A percentile compares a stretch with the other conserved stretches of the same genome.
Evolutionary conservation across 2,888 invertebrate species (phyloP).

Genomic region (Andrena bucephala): DNA sequence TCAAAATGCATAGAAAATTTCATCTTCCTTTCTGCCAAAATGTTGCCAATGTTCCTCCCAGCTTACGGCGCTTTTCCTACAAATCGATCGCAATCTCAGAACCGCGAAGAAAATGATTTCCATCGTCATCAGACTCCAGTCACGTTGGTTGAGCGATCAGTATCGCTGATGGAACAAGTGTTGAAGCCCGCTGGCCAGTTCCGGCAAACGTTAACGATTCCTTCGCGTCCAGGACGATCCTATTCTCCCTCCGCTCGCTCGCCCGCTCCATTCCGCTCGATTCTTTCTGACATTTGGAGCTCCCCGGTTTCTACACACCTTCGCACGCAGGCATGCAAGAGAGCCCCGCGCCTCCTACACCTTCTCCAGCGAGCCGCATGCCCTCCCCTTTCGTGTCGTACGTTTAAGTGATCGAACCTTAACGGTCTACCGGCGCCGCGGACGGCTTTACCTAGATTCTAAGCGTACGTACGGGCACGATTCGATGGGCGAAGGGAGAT

Average conservation of each 20-base stretch:
- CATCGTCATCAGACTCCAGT: no score
- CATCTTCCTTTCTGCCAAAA: no score
- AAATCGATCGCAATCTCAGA: no score
- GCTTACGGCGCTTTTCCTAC: no score
- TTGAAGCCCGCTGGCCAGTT: not conserved
- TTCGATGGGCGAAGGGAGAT: constrained; percentile 3
- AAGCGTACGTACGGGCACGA: constrained; percentile 52
- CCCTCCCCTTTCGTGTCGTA: constrained; percentile 73
- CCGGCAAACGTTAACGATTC: constrained; percentile 36
- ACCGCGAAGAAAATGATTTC: no score
- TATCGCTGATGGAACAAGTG: not conserved
- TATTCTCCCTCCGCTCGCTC: constrained; percentile 49
- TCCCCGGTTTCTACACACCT: constrained; percentile 63
- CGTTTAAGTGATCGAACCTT: constrained; percentile 78
- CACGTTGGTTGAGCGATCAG: no score
- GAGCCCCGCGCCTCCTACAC: constrained; percentile 44
- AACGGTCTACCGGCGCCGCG: constrained; percentile 75
- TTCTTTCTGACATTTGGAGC: constrained; percentile 77
- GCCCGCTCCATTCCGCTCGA: constrained; percentile 65
- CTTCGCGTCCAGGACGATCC: constrained; percentile 46
- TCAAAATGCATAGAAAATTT: no score
- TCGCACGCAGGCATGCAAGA: constrained; percentile 66
- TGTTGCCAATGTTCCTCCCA: no score
- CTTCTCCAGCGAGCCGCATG: constrained; percentile 56
- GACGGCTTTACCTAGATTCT: constrained; percentile 72